Evolutionary conservation across 2,888 invertebrate species (phyloP).

Genomic region (Ernsta delagoae): DNA sequence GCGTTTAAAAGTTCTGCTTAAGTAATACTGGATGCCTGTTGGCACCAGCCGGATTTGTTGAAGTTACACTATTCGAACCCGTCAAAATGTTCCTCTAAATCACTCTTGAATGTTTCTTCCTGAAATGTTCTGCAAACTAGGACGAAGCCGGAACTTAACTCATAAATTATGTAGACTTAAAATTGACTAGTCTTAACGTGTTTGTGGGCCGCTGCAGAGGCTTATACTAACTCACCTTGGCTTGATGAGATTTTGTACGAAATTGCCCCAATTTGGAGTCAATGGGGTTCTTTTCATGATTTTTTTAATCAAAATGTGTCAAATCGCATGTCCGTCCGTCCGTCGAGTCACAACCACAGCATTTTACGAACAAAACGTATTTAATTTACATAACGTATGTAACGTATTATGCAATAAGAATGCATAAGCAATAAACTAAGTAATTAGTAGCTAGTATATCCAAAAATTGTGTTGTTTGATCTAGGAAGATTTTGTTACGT

Average conservation of each 20-base stretch:
- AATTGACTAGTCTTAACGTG: constrained; percentile 19
- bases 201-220: constrained; percentile 1
- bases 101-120: not conserved
- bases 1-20: no score
- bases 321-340: no score
- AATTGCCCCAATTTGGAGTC: not conserved
- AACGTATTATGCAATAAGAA: no score
- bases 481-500: no score
- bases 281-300: no score
- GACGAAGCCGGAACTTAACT: constrained; percentile 15
- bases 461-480: no score
- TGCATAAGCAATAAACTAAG: no score
- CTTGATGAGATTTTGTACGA: constrained; percentile 3
- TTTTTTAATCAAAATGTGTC: no score
- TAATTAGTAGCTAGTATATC: no score
- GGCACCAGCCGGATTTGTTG: not conserved
- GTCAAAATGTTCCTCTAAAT: constrained; percentile 3
- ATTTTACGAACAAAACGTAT: no score
- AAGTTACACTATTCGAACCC: constrained; percentile 1
- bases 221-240: constrained; percentile 7
- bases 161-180: constrained; percentile 26
- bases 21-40: not conserved
- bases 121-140: not conserved
- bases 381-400: no score
- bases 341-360: no score